A percentile compares a stretch with the other conserved stretches of the same genome.
phyloP scores from a whole-genome alignment of 2,888 invertebrate species.

The Erebia aethiops region DNA sequence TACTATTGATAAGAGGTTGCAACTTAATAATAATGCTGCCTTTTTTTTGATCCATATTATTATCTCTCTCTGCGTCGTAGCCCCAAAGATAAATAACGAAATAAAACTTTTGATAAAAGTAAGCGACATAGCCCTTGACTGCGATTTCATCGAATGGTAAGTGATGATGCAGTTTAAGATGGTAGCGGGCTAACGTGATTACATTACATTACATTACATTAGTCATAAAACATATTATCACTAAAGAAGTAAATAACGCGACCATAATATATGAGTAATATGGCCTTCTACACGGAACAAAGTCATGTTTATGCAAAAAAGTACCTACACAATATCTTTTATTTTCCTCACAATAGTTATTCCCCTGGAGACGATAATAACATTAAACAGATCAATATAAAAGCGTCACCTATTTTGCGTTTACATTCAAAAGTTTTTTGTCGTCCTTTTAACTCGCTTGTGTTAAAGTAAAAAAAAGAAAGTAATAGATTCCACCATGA shows the following conservation, averaged over 20 bases:
- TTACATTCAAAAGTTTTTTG: not conserved
- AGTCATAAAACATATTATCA: not conserved
- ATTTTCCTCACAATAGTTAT: conserved; percentile 21
- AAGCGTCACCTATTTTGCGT: not conserved
- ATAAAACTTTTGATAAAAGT: too few species aligned
- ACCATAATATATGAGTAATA: not conserved
- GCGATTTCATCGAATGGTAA: too few species aligned
- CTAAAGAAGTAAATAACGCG: not conserved
- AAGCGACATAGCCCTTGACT: too few species aligned
- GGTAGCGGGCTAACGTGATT: too few species aligned
- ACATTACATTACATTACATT: too few species aligned
- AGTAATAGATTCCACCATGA: conserved; percentile 9
- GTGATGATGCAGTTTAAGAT: too few species aligned
- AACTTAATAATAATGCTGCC: too few species aligned
- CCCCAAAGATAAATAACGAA: too few species aligned
- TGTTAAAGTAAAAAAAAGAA: not conserved
- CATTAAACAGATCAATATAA: conserved; percentile 16
- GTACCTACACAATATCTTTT: not conserved
- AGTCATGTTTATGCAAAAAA: not conserved
- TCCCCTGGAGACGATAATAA: conserved; percentile 11
- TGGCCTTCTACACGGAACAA: conserved; percentile 1
- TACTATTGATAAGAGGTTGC: too few species aligned
- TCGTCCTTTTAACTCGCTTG: not conserved
- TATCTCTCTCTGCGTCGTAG: too few species aligned
- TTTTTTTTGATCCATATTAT: too few species aligned